Percentiles rank a stretch among this genome's conserved stretches.
Conservation (phyloP, 2,113 vertebrate genomes). For the Progne subis region DNA sequence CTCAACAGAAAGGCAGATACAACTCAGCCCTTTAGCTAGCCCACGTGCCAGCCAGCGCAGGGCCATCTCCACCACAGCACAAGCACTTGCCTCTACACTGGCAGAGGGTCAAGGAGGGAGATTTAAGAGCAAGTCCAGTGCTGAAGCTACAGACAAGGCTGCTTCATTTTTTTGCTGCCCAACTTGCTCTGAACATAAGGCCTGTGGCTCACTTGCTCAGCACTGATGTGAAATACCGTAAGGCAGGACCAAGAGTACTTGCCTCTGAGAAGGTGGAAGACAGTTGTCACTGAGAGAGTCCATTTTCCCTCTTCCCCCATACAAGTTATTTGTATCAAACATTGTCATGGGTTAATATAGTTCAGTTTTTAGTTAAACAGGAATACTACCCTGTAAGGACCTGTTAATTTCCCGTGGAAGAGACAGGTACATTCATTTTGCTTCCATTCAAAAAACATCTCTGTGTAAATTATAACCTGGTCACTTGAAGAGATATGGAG, state of each 20-base stretch:
- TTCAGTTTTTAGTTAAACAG: too few relatives aligned
- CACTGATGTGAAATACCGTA: background rate
- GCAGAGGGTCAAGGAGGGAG: background rate
- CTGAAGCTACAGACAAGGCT: background rate
- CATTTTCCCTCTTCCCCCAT: background rate
- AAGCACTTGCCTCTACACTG: background rate
- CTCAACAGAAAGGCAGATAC: rapidly evolving
- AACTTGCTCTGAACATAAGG: background rate
- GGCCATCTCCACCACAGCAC: background rate
- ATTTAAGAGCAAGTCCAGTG: background rate
- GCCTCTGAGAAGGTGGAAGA: background rate
- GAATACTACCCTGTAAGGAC: too few relatives aligned
- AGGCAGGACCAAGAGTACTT: background rate
- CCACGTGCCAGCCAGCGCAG: background rate
- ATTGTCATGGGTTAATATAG: background rate
- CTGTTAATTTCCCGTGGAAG: too few relatives aligned
- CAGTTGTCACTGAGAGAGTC: background rate
- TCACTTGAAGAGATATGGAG: background rate
- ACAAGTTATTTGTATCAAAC: background rate
- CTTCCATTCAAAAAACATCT: background rate
- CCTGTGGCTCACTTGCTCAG: background rate
- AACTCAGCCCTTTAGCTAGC: background rate
- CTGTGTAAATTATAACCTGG: background rate
- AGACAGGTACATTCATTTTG: background rate
- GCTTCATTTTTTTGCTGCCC: background rate